Evolutionary conservation across 2,888 invertebrate genomes (phyloP).

Genomic region (Synanthedon vespiformis): DNA sequence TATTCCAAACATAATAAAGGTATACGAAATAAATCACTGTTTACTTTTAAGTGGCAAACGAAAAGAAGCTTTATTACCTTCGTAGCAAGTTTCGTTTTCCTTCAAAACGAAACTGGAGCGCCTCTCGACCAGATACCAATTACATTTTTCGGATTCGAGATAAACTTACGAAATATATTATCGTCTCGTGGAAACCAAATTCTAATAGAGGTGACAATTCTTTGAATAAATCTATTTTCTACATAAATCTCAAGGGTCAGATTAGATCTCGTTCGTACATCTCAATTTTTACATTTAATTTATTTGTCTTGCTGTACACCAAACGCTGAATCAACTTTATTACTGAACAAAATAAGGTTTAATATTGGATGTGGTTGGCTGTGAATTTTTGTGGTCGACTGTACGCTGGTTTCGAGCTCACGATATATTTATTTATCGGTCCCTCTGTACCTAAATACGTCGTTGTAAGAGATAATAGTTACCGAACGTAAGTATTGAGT

Average conservation of each 20-base stretch:
- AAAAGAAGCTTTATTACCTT: too few species aligned
- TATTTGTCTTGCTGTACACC: slow-evolving; percentile 36
- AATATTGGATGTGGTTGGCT: background rate
- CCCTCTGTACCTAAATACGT: slow-evolving; percentile 57
- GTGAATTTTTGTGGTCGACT: background rate
- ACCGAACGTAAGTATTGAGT: slow-evolving; percentile 31
- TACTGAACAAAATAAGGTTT: background rate
- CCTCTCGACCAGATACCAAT: background rate
- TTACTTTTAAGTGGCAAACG: too few species aligned
- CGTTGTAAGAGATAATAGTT: slow-evolving; percentile 50
- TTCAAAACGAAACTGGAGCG: background rate
- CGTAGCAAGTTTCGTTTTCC: too few species aligned
- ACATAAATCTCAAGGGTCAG: slow-evolving; percentile 50
- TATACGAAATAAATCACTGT: too few species aligned
- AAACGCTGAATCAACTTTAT: background rate
- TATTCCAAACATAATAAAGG: too few species aligned
- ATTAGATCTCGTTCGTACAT: slow-evolving; percentile 62
- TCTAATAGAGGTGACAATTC: background rate
- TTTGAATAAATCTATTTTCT: slow-evolving; percentile 52
- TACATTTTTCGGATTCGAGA: background rate
- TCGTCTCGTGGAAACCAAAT: background rate
- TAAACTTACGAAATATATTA: background rate
- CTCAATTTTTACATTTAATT: slow-evolving; percentile 64
- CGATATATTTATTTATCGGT: slow-evolving; percentile 38
- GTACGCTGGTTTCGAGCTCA: background rate